Base-by-base conservation (phyloP, 2,113 vertebrate genomes). In the Menura novaehollandiae region DNA sequence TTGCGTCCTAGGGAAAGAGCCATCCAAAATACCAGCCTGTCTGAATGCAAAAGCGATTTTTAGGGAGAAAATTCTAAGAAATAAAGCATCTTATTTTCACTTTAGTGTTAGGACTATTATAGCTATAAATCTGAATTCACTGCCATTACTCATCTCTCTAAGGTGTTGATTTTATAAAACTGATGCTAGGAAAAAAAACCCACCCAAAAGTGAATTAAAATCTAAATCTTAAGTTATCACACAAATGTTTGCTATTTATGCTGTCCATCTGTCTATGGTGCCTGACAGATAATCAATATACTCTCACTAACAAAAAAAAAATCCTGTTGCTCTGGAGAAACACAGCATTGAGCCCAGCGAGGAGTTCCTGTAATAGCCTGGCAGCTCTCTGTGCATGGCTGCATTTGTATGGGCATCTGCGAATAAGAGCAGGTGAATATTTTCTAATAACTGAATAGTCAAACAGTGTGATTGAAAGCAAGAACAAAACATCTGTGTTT, bases 261-360 rank as follows among this genome's bases (percentile, higher is more conserved):
- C 47, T 89, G 55, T 67, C 88, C 43, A 56, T 85, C 71, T 93
- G 89, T 93, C 69, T 77, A 1, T 67, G 69, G 59, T 88, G 52
- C 79, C 68, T 92, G 91, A 88, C 56, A 85, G 52, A 66, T 86
- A 91, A 96, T 95, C 93, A 81, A 77, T 95, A 91, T 28, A n/a
- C 1, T 22, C 84, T 85, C 78, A 37, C 67, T 63, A 41, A 86
- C 82, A 74, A 41, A 46, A 32, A 72, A 30, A 18, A 56, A 49
- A 13, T 55, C 35, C 56, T 79, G 20, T 91, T 91, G 41, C 91
- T 88, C 53, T 76, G 72, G 53, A 90, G 88, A 83, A 91, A 53
- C 67, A 66, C 47, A 74, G 32, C 68, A 37, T 76, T 85, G 84
- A 81, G 77, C 89, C 72, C 33, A 93, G 46, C 67, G n/a, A 52